Evolutionary conservation across 2,113 vertebrate genomes (phyloP).

Genomic region (Dascyllus trimaculatus): DNA sequence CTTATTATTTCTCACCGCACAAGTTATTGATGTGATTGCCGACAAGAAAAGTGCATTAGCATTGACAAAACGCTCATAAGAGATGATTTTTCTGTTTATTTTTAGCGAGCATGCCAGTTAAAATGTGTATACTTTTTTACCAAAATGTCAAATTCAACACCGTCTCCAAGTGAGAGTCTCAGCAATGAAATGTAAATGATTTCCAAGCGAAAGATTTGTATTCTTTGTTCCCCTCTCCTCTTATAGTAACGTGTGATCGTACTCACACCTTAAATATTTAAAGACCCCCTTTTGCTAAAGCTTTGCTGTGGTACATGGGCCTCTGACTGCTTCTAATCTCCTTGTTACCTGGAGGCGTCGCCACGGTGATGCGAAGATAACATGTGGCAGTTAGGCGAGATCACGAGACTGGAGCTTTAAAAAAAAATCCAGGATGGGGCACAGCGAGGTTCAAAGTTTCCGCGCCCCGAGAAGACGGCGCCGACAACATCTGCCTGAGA

Average conservation of each 20-base stretch:
- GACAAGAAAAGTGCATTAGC: not conserved
- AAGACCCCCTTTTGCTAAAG: constrained; percentile 80
- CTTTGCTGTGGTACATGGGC: constrained; percentile 73
- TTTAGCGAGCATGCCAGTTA: not conserved
- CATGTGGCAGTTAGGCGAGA: constrained; percentile 63
- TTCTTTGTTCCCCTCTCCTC: constrained; percentile 70
- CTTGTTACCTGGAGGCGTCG: constrained; percentile 82
- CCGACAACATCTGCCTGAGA: constrained; percentile 71
- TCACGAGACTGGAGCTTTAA: constrained; percentile 51
- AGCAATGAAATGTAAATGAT: constrained; percentile 76
- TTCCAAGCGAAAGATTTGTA: constrained; percentile 77
- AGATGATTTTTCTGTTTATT: constrained; percentile 10
- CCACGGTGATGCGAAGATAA: constrained; percentile 66
- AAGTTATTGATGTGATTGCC: constrained; percentile 73
- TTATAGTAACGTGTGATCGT: constrained; percentile 72
- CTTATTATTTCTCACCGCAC: constrained; percentile 85
- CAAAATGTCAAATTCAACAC: constrained; percentile 33
- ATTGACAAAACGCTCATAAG: not conserved
- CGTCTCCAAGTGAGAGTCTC: constrained; percentile 44
- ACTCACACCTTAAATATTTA: constrained; percentile 86
- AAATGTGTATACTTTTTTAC: constrained; percentile 13
- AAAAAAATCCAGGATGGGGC: constrained; percentile 33
- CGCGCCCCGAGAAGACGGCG: constrained; percentile 55
- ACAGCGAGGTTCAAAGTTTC: constrained; percentile 80
- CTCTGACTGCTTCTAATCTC: constrained; percentile 83